phyloP scores from a whole-genome alignment of 2,888 invertebrate species.

The Cinara cedri region DNA sequence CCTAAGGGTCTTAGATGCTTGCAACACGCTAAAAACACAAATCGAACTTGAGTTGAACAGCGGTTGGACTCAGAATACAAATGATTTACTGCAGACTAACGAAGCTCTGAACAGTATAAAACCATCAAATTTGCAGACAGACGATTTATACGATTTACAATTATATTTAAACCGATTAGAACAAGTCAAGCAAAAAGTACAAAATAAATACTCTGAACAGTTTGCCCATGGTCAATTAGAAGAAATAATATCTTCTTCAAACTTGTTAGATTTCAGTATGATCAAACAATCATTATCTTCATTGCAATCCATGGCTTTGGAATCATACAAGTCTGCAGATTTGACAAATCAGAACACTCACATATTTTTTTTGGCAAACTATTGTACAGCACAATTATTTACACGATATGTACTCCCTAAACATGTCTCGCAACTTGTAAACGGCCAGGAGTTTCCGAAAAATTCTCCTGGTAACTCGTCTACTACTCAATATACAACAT shows the following conservation, averaged over 20 bases:
- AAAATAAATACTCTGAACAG: conserved; percentile 73
- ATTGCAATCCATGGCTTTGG: conserved; percentile 64
- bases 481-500: conserved; percentile 46
- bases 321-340: conserved; percentile 59
- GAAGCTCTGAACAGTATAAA: conserved; percentile 72
- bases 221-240: conserved; percentile 75
- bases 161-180: conserved; percentile 69
- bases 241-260: conserved; percentile 72
- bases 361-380: conserved; percentile 75
- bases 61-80: conserved; percentile 62
- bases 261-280: conserved; percentile 72
- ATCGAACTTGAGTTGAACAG: conserved; percentile 77
- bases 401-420: conserved; percentile 51
- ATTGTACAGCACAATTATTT: conserved; percentile 75
- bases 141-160: conserved; percentile 69
- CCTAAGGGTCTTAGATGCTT: conserved; percentile 75
- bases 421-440: conserved; percentile 46
- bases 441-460: conserved; percentile 33
- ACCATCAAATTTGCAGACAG: conserved; percentile 68
- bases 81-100: conserved; percentile 67
- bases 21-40: conserved; percentile 75
- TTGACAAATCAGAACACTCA: conserved; percentile 67
- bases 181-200: conserved; percentile 71
- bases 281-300: conserved; percentile 72
- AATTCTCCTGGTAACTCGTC: conserved; percentile 49